Base-by-base conservation (phyloP, 1,140 invertebrate genomes). In the Coenobita brevimanus region DNA sequence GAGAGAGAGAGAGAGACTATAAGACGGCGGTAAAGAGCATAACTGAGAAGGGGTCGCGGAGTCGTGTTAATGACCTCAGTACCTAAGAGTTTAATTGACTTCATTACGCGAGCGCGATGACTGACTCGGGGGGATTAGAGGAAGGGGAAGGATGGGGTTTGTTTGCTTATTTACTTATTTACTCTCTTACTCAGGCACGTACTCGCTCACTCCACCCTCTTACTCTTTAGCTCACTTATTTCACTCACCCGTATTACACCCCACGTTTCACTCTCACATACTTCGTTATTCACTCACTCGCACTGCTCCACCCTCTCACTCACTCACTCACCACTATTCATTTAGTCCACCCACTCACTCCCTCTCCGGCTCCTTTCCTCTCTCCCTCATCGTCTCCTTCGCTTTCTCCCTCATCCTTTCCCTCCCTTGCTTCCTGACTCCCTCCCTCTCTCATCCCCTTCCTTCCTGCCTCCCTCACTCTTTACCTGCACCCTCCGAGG, bases 11-110 rank as follows among this genome's bases (percentile, higher is more conserved):
- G 3, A 41, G 30, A 67, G 54, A n/a, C 6, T 57, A 24, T 33
- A 78, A 41, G 73, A 75, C 8, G 57, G 24, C 36, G 33, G 82
- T 62, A 85, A 85, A 85, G 82, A 83, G 83, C 57, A 86, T 79
- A 67, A 79, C 76, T 78, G 69, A 81, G 50, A 57, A 64, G 64
- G 80, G 89, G 90, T 89, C 89, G 86, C 89, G 89, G 88, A 91
- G 83, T 87, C 91, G 86, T 88, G 86, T 88, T 88, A 88, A 88
- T 88, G 76, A 88, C 69, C 85, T 88, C 54, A 88, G 79, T 62
- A 82, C 79, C 86, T 88, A 88, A 88, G 86, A 88, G 86, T 88
- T 88, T 88, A 90, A 87, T 75, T 89, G 89, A 88, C 86, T 86
- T 86, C 76, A 89, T 82, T 88, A 85, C 60, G 71, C 62, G 17